Base-by-base conservation (phyloP, 2,888 invertebrate genomes). In the Himalopsyche anomala region DNA sequence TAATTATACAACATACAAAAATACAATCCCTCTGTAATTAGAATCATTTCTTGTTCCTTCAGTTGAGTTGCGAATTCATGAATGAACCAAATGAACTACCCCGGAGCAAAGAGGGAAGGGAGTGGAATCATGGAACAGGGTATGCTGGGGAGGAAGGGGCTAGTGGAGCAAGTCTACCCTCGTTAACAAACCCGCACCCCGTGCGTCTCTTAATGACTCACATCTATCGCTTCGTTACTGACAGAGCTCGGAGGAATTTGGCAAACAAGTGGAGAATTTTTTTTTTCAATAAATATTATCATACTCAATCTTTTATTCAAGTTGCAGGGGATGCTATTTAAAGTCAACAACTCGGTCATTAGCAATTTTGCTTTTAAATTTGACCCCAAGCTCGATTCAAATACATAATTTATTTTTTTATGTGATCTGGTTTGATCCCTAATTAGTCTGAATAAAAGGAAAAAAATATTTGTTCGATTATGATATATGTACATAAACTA, bases 191-290 rank as follows among this genome's bases (percentile, higher is more conserved):
- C 84, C 85, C 85, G 55, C 87, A 81, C 69, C 82, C 86, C 79
- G 82, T 55, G 51, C 80, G 54, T 83, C 82, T 62, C 62, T 81
- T 88, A 88, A 88, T 88, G 88, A 88, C 87, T 87, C 85, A 84
- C 88, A 88, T 88, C 88, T 85, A 88, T 88, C 87, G 88, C 86
- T 87, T 88, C 88, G 88, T 88, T 88, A 87, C 86, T 45, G 62
- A 62, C 62, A 62, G 28, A 62, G 15, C 62, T 62, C 62, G 15
- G 19, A 62, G 62, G 62, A 62, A 62, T 62, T 62, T 28, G 62
- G 62, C 62, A 62, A 62, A 62, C 62, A 62, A 62, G 62, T 62
- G 62, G 28, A 62, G 62, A 62, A 19, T 62, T 62, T 56, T 11
- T 11, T 62, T 62, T 62, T 62, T 62, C 62, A 19, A 62, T 62